A percentile compares a stretch with the other conserved stretches of the same genome.
Evolutionary conservation across 2,113 vertebrate species (phyloP).

Genomic region (Centropus bengalensis): DNA sequence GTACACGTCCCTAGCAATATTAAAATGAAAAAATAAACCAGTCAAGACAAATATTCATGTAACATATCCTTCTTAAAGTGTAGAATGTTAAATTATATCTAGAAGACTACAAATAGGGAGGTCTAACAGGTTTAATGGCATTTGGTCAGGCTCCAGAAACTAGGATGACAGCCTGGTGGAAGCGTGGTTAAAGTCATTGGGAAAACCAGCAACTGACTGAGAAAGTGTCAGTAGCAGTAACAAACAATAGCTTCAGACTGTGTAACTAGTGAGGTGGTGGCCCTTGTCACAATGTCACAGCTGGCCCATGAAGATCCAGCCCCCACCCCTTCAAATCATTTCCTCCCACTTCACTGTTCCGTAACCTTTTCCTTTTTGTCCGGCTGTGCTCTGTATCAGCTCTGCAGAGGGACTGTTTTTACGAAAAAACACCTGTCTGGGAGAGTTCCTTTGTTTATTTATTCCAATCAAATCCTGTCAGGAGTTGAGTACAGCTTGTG

Average conservation of each 20-base stretch:
- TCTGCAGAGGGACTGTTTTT: not conserved
- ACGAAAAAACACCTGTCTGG: not conserved
- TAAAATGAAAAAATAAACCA: not conserved
- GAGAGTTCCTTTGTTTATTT: not conserved
- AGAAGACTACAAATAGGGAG: not conserved
- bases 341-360: accelerated
- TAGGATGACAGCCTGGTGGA: not conserved
- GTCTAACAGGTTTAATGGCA: not conserved
- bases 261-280: not conserved
- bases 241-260: not conserved
- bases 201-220: not conserved
- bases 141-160: not conserved
- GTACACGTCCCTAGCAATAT: not conserved
- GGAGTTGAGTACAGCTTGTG: accelerated
- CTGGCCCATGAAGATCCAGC: not conserved
- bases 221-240: not conserved
- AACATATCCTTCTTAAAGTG: not conserved
- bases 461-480: not conserved
- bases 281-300: not conserved
- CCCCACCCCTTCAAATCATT: not conserved
- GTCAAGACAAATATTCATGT: not conserved
- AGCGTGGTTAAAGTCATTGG: not conserved
- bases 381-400: not conserved
- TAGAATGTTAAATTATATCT: not conserved
- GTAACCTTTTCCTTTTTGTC: accelerated